Evolutionary conservation across 1,140 invertebrate species (phyloP).

Genomic region (Lerema accius): DNA sequence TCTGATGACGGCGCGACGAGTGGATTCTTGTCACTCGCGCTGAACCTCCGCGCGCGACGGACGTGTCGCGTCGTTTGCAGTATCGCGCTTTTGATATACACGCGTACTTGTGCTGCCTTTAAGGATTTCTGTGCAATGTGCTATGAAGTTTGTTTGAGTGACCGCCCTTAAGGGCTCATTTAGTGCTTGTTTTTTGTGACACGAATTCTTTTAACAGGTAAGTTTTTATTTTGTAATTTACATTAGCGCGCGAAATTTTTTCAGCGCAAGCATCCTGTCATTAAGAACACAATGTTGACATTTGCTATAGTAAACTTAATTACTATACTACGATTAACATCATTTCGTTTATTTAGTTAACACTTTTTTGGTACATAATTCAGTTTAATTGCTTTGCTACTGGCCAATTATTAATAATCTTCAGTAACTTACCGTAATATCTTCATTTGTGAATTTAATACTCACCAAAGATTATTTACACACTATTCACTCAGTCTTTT

Average conservation of each 20-base stretch:
- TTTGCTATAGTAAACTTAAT: too few relatives aligned
- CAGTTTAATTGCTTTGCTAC: constrained; percentile 43
- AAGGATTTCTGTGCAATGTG: constrained; percentile 67
- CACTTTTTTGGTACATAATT: constrained; percentile 21
- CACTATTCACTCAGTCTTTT: neutral
- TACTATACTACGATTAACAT: too few relatives aligned
- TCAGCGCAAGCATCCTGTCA: neutral
- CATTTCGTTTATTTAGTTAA: constrained; percentile 13
- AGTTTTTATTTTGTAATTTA: constrained; percentile 32
- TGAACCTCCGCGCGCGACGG: constrained; percentile 68
- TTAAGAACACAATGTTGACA: neutral
- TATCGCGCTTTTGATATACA: constrained; percentile 58
- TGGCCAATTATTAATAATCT: constrained; percentile 39
- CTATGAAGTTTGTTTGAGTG: constrained; percentile 68
- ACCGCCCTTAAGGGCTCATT: constrained; percentile 64
- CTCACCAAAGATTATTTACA: neutral
- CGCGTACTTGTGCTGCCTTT: constrained; percentile 53
- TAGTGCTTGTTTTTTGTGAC: constrained; percentile 47
- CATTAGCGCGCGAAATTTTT: neutral
- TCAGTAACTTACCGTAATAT: constrained; percentile 29
- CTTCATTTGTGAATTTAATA: constrained; percentile 9
- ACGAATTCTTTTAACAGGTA: constrained; percentile 56
- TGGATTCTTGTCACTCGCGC: constrained; percentile 55
- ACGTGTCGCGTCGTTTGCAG: constrained; percentile 68
- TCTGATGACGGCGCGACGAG: constrained; percentile 38